phyloP scores from a whole-genome alignment of 2,113 vertebrate species.

The Uria aalge region DNA sequence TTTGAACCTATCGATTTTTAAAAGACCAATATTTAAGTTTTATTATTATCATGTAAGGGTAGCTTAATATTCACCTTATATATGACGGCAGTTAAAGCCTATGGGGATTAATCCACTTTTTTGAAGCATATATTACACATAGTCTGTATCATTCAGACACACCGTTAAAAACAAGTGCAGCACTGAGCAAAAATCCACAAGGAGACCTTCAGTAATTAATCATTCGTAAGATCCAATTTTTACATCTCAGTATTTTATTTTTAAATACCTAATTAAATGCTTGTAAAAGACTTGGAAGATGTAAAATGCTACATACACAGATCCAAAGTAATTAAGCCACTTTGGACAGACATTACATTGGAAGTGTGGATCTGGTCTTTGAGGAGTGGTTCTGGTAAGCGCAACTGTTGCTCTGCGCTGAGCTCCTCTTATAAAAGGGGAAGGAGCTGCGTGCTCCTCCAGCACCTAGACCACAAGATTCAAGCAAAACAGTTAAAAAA shows the following conservation, averaged over 20 bases:
- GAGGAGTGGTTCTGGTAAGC: neutral
- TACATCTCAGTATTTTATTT: neutral
- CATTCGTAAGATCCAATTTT: neutral
- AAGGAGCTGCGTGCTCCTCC: neutral
- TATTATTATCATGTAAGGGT: neutral
- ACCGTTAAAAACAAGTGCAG: neutral
- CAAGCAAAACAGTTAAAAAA: neutral
- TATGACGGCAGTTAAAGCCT: neutral
- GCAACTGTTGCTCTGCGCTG: neutral
- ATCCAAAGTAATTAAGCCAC: neutral
- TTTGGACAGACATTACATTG: neutral
- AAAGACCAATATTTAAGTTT: neutral
- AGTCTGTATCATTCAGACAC: neutral
- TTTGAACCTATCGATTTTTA: neutral
- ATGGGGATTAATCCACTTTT: neutral
- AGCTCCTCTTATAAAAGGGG: neutral
- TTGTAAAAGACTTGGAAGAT: neutral
- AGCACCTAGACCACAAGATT: neutral
- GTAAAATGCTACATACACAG: neutral
- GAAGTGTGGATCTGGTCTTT: neutral
- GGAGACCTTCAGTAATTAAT: neutral
- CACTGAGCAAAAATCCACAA: neutral
- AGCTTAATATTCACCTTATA: neutral
- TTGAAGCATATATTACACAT: neutral
- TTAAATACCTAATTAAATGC: neutral